Percentiles rank a stretch among this genome's conserved stretches.
phyloP scores from a whole-genome alignment of 2,888 invertebrate species.

The Tryphoninae sp. region DNA sequence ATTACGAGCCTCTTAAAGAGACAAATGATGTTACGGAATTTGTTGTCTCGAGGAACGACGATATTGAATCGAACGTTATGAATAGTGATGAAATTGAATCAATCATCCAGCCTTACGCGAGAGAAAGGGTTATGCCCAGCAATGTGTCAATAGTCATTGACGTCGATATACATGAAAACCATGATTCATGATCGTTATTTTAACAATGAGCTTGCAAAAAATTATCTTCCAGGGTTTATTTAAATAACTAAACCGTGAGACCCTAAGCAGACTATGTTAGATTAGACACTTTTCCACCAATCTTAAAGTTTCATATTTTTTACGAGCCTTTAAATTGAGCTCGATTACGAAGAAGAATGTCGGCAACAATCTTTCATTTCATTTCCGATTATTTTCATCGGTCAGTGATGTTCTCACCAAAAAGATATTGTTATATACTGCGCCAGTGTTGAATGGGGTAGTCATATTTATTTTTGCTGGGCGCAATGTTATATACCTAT shows the following conservation, averaged over 20 bases:
- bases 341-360: too few relatives aligned
- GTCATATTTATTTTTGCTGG: too few relatives aligned
- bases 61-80: constrained; percentile 57
- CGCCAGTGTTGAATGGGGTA: too few relatives aligned
- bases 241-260: neutral
- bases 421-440: too few relatives aligned
- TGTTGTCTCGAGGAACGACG: constrained; percentile 47
- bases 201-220: neutral
- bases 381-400: too few relatives aligned
- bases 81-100: constrained; percentile 56
- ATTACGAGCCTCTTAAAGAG: constrained; percentile 77
- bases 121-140: constrained; percentile 42
- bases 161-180: constrained; percentile 73
- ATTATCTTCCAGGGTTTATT: neutral
- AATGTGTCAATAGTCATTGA: constrained; percentile 73
- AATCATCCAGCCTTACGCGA: constrained; percentile 39
- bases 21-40: constrained; percentile 69
- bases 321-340: too few relatives aligned
- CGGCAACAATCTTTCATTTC: too few relatives aligned
- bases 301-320: too few relatives aligned
- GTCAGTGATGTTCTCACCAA: too few relatives aligned
- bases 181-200: constrained; percentile 57
- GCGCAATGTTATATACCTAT: too few relatives aligned
- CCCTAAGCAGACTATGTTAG: neutral
- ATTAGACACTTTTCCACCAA: too few relatives aligned